These are phyloP conservation scores for Drosophila azteca DNA, from an alignment of 1,140 invertebrate species.

Conservation along the genomic window DNA sequence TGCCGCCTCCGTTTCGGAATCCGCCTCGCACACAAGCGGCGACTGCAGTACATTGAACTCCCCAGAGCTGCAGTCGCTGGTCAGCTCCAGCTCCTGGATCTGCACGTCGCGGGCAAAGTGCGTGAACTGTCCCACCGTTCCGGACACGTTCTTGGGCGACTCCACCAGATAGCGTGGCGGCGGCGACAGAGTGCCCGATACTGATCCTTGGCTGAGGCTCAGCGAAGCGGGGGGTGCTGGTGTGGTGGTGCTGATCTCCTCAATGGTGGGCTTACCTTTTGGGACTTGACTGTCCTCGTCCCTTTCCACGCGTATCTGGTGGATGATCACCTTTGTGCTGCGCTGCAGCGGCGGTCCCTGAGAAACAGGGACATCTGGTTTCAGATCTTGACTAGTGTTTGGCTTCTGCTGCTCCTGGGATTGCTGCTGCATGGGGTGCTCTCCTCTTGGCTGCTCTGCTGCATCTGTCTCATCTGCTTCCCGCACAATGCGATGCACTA, in stretches of 20 bases:
- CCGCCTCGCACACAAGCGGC: constrained; percentile 69
- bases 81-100: constrained; percentile 71
- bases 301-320: constrained; percentile 69
- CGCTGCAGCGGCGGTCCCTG: constrained; percentile 33
- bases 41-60: constrained; percentile 60
- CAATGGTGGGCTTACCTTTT: constrained; percentile 57
- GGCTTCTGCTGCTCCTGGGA: neutral
- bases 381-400: neutral
- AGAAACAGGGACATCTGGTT: neutral
- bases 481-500: constrained; percentile 71
- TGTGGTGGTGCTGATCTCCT: constrained; percentile 64
- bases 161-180: constrained; percentile 70
- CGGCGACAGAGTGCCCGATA: constrained; percentile 58
- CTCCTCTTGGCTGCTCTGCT: neutral
- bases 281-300: constrained; percentile 39
- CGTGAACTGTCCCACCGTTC: constrained; percentile 36
- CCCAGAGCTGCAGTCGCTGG: constrained; percentile 69
- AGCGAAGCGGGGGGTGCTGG: constrained; percentile 14
- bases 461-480: constrained; percentile 21
- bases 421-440: too few relatives aligned
- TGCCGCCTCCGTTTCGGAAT: constrained; percentile 64
- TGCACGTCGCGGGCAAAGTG: constrained; percentile 60
- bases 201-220: constrained; percentile 4
- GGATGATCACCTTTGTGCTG: constrained; percentile 72
- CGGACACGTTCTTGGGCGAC: constrained; percentile 48